A percentile compares a stretch with the other conserved stretches of the same genome.
These are phyloP conservation scores for Nasalis larvatus DNA, from an alignment of 2,113 vertebrate species.

Conservation along the genomic window DNA sequence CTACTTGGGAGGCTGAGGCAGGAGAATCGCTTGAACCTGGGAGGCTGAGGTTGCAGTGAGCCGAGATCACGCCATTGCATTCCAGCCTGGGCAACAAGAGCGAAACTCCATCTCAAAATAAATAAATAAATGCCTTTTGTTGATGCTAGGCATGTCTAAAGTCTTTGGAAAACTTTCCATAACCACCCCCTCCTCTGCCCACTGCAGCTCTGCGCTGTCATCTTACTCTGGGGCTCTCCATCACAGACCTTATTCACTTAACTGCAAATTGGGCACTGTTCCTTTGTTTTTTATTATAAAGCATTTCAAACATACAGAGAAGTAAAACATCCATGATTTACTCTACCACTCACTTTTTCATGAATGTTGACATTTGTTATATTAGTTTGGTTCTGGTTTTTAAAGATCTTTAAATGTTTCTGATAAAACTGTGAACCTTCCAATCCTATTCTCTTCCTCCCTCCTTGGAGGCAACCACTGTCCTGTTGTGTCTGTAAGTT, in stretches of 20 bases:
- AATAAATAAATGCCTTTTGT: not conserved
- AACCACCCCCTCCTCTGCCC: too few species aligned
- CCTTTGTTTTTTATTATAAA: not conserved
- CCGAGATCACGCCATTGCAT: too few species aligned
- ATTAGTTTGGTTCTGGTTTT: not conserved
- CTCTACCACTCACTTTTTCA: not conserved
- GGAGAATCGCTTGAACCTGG: too few species aligned
- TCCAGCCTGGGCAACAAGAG: too few species aligned
- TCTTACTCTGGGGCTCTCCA: not conserved
- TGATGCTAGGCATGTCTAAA: too few species aligned
- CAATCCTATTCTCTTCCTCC: not conserved
- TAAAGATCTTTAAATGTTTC: not conserved
- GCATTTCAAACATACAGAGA: not conserved
- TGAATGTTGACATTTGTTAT: not conserved
- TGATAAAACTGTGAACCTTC: not conserved
- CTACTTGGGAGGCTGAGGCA: too few species aligned
- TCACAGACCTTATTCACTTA: not conserved
- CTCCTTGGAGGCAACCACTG: not conserved
- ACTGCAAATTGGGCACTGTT: not conserved
- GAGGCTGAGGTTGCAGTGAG: too few species aligned
- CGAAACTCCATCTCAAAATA: too few species aligned
- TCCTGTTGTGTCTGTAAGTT: not conserved
- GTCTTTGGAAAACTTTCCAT: not conserved
- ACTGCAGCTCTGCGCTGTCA: not conserved
- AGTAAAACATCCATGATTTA: not conserved